Evolutionary conservation across 2,797 vertebrate species (phyloP), one percentile per base, ranked within the genome.

Genomic region (Pseudochirops cupreus): DNA sequence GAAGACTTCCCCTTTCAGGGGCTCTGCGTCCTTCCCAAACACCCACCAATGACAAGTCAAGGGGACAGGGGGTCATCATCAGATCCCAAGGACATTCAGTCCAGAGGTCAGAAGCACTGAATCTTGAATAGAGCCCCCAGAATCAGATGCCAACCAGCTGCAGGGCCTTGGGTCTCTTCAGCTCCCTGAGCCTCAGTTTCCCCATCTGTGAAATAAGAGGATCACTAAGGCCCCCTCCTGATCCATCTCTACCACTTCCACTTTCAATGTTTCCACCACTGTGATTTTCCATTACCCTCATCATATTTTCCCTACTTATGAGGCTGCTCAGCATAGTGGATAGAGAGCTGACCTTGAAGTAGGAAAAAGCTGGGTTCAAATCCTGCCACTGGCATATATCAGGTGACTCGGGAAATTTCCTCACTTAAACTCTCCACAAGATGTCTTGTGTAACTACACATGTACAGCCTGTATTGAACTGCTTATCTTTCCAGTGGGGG

Each of bases 1-100:
- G 74, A 52, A 29, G 90, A 89, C 95, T 97, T 98, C 97, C 95
- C 91, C 92, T 95, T 96, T 94, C 92, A 33, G 5, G 91, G 55
- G 92, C 93, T 92, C 55, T n/a, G 54, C 57, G 90, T 56, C 95
- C 92, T 91, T 96, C 82, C 16, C 90, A 93, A 67, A 74, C 13
- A n/a, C 28, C 2, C 56, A 62, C 33, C 6, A 58, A 94, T 54
- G 21, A 92, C n/a, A 92, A 96, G 54, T 74, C 91, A 89, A 67
- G 92, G 94, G 92, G 94, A 96, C 93, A 62, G 1, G 0, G 0
- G 0, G 0, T 0, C 28, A 57, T 0, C 14, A 3, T 0, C 3
- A 91, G 3, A 74, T 26, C 26, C 62, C 9, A 5, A 11, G 39
- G 29, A 74, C 33, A 31, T 59, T 31, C 26, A 12, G 11, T 16